Percentiles rank a stretch among this genome's conserved stretches.
Evolutionary conservation across 2,888 invertebrate species (phyloP).

Genomic region (Pristionchus arcanus): DNA sequence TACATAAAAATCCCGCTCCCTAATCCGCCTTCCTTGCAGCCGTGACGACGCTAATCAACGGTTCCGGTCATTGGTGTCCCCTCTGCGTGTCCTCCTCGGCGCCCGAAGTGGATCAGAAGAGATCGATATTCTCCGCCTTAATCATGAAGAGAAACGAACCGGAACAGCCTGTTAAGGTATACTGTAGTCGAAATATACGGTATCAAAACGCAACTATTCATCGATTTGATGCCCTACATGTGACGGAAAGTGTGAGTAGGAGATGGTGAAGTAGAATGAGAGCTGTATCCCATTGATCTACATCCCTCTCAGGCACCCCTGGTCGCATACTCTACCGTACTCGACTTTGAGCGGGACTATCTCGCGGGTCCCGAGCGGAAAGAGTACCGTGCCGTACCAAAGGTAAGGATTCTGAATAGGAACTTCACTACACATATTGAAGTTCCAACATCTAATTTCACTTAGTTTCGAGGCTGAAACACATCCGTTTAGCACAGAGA

Average conservation of each 20-base stretch:
- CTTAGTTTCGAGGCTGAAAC: too few relatives aligned
- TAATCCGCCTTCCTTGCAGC: background rate
- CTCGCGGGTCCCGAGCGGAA: conserved; percentile 37
- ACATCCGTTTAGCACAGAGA: too few relatives aligned
- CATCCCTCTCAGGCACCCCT: background rate
- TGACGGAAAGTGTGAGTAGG: too few relatives aligned
- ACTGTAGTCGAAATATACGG: background rate
- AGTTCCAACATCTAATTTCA: too few relatives aligned
- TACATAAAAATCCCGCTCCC: too few relatives aligned
- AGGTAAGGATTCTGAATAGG: background rate
- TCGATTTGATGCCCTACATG: too few relatives aligned
- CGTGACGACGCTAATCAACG: conserved; percentile 43
- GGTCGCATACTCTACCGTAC: background rate
- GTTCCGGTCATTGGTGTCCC: conserved; percentile 16
- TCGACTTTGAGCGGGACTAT: background rate
- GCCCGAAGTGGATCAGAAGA: conserved; percentile 2
- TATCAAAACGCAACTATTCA: too few relatives aligned
- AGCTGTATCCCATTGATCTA: background rate
- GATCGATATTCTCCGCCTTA: conserved; percentile 14
- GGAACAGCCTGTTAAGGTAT: background rate
- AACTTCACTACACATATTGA: too few relatives aligned
- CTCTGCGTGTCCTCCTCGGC: background rate
- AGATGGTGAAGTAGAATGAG: too few relatives aligned
- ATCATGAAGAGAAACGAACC: background rate
- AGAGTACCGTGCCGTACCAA: background rate